Evolutionary conservation across 2,113 vertebrate species (phyloP), one percentile per base, ranked within the genome.

Genomic region (Lanius collurio): DNA sequence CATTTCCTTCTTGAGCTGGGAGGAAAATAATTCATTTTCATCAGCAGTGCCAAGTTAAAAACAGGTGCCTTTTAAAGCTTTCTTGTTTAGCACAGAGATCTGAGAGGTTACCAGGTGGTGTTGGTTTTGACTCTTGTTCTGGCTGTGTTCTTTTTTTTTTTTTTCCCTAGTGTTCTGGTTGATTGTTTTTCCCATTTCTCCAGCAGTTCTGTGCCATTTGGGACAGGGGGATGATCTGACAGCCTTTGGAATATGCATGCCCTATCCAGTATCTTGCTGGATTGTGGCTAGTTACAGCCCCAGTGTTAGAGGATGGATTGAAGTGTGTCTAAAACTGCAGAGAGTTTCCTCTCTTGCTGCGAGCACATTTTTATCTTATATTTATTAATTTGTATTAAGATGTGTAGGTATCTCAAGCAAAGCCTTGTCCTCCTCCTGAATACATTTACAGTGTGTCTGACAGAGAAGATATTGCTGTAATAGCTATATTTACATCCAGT

Each of bases 201-300:
- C 20, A 37, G 31, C 26, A 77, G 2, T 67, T 71, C 28, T 62
- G 3, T 76, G 37, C 22, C 8, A 3, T 74, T 78, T 78, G 21
- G 24, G 20, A 28, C 6, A 22, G 13, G 33, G 22, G 12, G n/a
- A 18, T 23, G 10, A 28, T 71, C 28, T 57, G 21, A 12, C 33
- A 60, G 21, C 37, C 35, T 71, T 39, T 62, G 52, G 28, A 62
- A 22, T 59, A 9, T 3, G 9, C 23, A 31, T 35, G 28, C 16
- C 2, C 9, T 68, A 4, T 53, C 21, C 42, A 30, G 0, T 39
- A 23, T 30, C 27, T 31, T 14, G 13, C 1, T 71, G 70, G 37
- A 22, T 12, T 56, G 47, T n/a, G 41, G 20, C 12, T 37, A 37
- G 23, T 73, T 67, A 41, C 22, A 73, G 47, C 15, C 20, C 23